These are phyloP conservation scores for Brenthis daphne DNA, from an alignment of 2,888 invertebrate species.

Conservation along the genomic window DNA sequence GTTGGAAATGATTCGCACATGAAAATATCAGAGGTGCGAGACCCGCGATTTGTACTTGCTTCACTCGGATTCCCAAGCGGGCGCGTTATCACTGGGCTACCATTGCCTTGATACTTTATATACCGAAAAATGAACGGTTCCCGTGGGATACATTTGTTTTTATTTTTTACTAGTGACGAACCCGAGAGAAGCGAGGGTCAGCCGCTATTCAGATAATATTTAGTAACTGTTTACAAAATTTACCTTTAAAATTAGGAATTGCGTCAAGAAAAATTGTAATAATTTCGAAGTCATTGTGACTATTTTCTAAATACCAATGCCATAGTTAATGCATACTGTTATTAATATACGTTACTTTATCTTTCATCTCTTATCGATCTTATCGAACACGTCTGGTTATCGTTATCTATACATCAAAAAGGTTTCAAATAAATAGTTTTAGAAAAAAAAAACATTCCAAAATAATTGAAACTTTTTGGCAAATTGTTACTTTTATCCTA, in stretches of 20 bases:
- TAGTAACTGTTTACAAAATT: constrained; percentile 9
- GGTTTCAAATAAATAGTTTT: background rate
- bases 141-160: no score
- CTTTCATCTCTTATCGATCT: constrained; percentile 27
- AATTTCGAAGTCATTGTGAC: constrained; percentile 31
- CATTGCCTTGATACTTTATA: no score
- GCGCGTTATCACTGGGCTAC: no score
- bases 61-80: no score
- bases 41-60: no score
- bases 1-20: no score
- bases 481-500: background rate
- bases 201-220: background rate
- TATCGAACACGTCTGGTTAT: constrained; percentile 28
- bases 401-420: constrained; percentile 16
- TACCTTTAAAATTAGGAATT: constrained; percentile 34
- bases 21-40: no score
- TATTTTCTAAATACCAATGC: constrained; percentile 24
- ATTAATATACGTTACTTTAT: constrained; percentile 35
- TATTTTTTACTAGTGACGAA: no score
- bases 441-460: background rate
- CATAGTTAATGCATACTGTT: constrained; percentile 22
- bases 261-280: constrained; percentile 20
- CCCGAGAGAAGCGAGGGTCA: background rate
- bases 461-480: background rate
- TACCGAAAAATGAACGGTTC: no score